Base-by-base conservation (phyloP, 2,113 vertebrate genomes). In the Chaenogobius annularis region DNA sequence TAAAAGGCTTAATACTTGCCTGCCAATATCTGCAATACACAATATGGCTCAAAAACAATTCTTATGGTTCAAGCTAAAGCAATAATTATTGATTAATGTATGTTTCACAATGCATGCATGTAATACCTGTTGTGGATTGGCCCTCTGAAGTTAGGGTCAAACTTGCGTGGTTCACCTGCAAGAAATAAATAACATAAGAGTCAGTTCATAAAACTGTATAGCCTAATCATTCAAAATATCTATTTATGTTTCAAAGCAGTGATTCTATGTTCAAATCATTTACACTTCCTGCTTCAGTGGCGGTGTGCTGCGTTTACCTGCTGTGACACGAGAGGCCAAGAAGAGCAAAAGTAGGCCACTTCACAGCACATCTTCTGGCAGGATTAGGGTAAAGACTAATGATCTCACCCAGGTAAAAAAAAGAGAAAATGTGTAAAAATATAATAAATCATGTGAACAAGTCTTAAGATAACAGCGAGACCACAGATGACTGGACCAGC, bases 71-170 rank as follows among this genome's bases (percentile, higher is more conserved):
- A 35, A 35, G 6, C 35, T 48, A 48, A 50, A 50, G 15, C 47
- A 19, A 50, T 50, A 50, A 31, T 31, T 31, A 31, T 31, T 7
- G 6, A 19, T 47, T 14, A 47, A 47, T 47, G 46, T 47, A 17
- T 10, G 50, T n/a, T 52, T 9, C 50, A n/a, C 19, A 54, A 20
- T 54, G 8, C 7, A 54, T 3, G 9, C 19, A 54, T 20, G 50
- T 54, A 54, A 13, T 96, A 99, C 97, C 97, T 96, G 81, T 94
- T 94, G 48, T 92, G 92, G 86, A 95, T 86, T 59, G 97, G 97
- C 56, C 97, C 96, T 91, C 91, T 95, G 94, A 99, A 99, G 78
- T 94, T 92, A 0, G 95, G 94, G 80, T 98, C 96, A 92, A 95
- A 96, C 87, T 91, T 93, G 84, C 92, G 94, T 66, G 96, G 93